Evolutionary conservation across 2,797 vertebrate species (phyloP).

Genomic region (Crocidura indochinensis): DNA sequence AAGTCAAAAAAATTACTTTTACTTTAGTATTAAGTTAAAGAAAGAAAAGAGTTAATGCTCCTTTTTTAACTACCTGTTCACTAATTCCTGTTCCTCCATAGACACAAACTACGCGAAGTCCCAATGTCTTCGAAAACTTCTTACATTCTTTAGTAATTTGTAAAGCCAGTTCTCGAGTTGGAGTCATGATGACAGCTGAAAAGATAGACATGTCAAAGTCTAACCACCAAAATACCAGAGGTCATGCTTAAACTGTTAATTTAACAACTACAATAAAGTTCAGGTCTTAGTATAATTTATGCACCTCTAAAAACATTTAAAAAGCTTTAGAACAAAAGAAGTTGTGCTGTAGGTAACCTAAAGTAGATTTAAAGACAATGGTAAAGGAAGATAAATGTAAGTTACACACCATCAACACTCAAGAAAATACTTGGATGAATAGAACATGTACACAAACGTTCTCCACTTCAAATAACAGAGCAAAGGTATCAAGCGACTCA

Average conservation of each 20-base stretch:
- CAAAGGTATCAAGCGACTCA: slow-evolving; percentile 65
- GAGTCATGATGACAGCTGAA: slow-evolving; percentile 98
- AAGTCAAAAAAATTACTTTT: slow-evolving; percentile 9
- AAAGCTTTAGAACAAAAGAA: background rate
- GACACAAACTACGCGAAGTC: slow-evolving; percentile 97
- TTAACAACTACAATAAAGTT: slow-evolving; percentile 32
- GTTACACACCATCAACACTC: slow-evolving; percentile 44
- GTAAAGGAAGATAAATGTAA: slow-evolving; percentile 67
- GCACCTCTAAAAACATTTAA: slow-evolving; percentile 41
- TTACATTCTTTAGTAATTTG: slow-evolving; percentile 99
- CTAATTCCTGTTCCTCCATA: slow-evolving; percentile 99
- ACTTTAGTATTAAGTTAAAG: slow-evolving; percentile 59
- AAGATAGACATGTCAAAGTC: slow-evolving; percentile 79
- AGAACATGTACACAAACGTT: slow-evolving; percentile 48
- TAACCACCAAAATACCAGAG: slow-evolving; percentile 38
- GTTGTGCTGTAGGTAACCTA: slow-evolving; percentile 27
- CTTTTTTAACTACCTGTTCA: slow-evolving; percentile 94
- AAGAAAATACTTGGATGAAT: slow-evolving; percentile 15
- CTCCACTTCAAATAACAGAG: slow-evolving; percentile 71
- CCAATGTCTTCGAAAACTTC: slow-evolving; percentile 98
- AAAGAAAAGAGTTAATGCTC: background rate
- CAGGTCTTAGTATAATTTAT: slow-evolving; percentile 26
- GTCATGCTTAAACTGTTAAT: background rate
- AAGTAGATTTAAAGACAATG: slow-evolving; percentile 57
- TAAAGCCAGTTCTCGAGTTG: slow-evolving; percentile 97